Evolutionary conservation across 1,140 invertebrate genomes (phyloP), one percentile per base, ranked within the genome.

Genomic region (Zaprionus ghesquierei): DNA sequence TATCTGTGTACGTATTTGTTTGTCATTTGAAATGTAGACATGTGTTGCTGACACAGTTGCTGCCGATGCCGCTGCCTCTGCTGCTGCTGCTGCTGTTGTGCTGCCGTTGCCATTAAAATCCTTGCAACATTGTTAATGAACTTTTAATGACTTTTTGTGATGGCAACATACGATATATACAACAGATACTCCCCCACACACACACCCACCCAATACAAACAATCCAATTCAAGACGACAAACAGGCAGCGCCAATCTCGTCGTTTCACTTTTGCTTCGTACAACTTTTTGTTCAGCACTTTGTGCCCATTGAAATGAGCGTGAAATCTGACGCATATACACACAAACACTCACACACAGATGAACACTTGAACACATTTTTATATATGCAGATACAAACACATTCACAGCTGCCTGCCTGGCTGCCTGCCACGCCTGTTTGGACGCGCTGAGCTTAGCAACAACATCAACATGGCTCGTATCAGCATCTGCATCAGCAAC

Each of bases 81-180:
- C 15, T 64, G 54, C 29, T 61, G 46, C 50, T 69, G 69, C 54
- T 75, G 69, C 56, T 50, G 49, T 54, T 64, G 60, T 49, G 33
- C 33, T 35, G 53, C 62, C 38, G 60, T 41, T 79, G 68, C 76
- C 77, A 76, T 86, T 75, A 68, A 90, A 86, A 82, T 90, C 79
- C 69, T 75, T 64, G 86, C 73, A 90, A 90, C 81, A 90, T 90
- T 90, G 86, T 90, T 90, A 90, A 90, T 90, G 86, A 90, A 90
- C 86, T 90, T 90, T 90, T 90, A 90, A 90, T 90, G 86, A 86
- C 81, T 90, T 90, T 90, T 79, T 77, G 76, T 68, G 72, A 89
- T 69, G 62, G 64, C 61, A 77, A 56, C 58, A 56, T 65, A 70
- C 41, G 41, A 46, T 46, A 75, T 66, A 55, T 44, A 46, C 61